phyloP scores from a whole-genome alignment of 2,113 vertebrate species.

The Brienomyrus brachyistius region DNA sequence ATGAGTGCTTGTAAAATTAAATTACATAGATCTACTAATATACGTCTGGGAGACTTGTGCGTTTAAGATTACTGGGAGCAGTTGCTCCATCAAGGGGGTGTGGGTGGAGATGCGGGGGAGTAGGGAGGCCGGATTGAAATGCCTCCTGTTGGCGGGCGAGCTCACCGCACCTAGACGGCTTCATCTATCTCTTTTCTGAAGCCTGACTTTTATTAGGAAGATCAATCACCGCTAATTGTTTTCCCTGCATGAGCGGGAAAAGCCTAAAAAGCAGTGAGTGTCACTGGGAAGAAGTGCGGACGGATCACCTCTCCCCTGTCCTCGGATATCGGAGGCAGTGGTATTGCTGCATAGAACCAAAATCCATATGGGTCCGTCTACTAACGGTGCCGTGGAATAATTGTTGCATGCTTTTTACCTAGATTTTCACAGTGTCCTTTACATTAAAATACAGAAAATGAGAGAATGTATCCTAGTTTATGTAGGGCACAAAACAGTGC shows the following conservation, averaged over 20 bases:
- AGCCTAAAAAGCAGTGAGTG: background rate
- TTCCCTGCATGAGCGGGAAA: background rate
- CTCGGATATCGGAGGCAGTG: background rate
- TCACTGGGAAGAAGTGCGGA: background rate
- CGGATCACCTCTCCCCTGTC: background rate
- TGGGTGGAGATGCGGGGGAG: background rate
- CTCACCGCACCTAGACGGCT: background rate
- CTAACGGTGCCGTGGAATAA: background rate
- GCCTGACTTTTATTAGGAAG: conserved; percentile 1
- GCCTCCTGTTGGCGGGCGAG: background rate
- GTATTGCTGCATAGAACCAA: background rate
- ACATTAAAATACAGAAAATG: background rate
- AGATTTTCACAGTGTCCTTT: background rate
- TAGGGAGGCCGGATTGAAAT: background rate
- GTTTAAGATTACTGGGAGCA: background rate
- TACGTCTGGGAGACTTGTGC: background rate
- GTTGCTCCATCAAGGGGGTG: background rate
- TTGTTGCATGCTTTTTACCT: background rate
- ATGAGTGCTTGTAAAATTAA: background rate
- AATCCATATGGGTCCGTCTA: background rate
- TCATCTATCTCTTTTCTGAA: background rate
- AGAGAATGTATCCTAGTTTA: background rate
- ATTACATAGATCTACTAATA: background rate
- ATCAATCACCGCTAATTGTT: conserved; percentile 18
- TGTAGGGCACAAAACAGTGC: background rate